Base-by-base conservation (phyloP, 2,113 vertebrate genomes). In the Ceyx cyanopectus region DNA sequence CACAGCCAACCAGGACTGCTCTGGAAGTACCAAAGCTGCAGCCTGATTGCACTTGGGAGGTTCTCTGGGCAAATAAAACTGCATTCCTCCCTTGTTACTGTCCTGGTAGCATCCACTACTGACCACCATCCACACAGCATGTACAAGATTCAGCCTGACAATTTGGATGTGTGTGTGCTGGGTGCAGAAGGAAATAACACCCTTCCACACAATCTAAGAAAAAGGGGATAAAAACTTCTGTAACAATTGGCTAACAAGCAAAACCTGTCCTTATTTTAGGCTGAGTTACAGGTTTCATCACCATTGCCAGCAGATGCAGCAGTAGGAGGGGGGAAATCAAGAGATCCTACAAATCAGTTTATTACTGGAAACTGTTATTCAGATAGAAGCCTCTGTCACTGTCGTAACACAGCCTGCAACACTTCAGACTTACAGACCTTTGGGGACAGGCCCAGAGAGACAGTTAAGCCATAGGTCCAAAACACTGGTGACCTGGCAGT, bases 141-240 rank as follows among this genome's bases (percentile, higher is more conserved):
- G 30, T 4, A 30, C 15, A 41, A 23, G 10, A 51, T 19, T 46
- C 17, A 84, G 17, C 10, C 5, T 29, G 53, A 60, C 62, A 81
- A 26, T 13, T 5, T 24, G 10, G n/a, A n/a, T 19, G 56, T 3
- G 29, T 40, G 17, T 0, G 0, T 48, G 56, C 14, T 12, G 34
- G 22, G 30, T 50, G 30, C 29, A 50, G 70, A 54, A 67, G 9
- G 21, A 81, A 92, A 48, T 26, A 54, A 65, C 46, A 41, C 0
- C 0, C 1, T 50, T 50, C 48, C 14, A 27, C 19, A 10, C 37
- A 22, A 6, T 8, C 8, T 26, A 43, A 60, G 40, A 24, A 81
- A 81, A 60, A 50, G 19, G 10, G 2, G 18, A 60, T 17, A 43
- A 29, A 69, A 60, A 72, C 16, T 45, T 57, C 7, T 9, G 8